Evolutionary conservation across 2,888 invertebrate species (phyloP), one percentile per base, ranked within the genome.

Genomic region (Leptarthrus brevirostris): DNA sequence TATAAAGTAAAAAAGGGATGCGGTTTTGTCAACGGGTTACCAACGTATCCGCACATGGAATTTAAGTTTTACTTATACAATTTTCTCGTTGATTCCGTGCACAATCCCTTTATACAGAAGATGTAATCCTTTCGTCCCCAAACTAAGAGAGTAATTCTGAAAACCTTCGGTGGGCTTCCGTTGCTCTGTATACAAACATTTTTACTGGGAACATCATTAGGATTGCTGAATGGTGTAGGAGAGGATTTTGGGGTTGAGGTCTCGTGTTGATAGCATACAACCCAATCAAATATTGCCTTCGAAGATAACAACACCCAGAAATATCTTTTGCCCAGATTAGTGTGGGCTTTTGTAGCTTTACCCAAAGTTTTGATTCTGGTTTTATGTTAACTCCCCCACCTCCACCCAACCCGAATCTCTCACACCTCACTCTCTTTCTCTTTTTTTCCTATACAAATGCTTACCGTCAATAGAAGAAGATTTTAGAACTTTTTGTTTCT

Each of bases 31-130:
- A 49, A 49, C 49, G 49, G 49, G 49, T 49, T 16, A 49, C 49
- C 49, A 49, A 49, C 20, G 49, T 49, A 49, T 49, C 49, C 49
- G 49, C 20, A 49, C 20, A 49, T 49, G 49, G 20, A 49, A 49
- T 49, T 49, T 49, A 49, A 49, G 49, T 49, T 49, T 49, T 49
- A 49, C 49, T 49, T 49, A 49, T 49, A 49, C 49, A 49, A 49
- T 49, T 49, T 49, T 49, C 49, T 49, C 49, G 49, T 49, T 14
- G 49, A 49, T 49, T 49, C 20, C 4, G 49, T 49, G 49, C 49
- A 49, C 14, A 18, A 49, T 49, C 49, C 49, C 16, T 49, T 49
- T 20, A 49, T n/a, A 12, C 49, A 49, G 49, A 49, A 4, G 49
- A 49, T 49, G 49, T 49, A 49, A 49, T 49, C 49, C 49, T 49